Conservation (phyloP, 2,888 invertebrate genomes). For the Drosophila buzzatii region DNA sequence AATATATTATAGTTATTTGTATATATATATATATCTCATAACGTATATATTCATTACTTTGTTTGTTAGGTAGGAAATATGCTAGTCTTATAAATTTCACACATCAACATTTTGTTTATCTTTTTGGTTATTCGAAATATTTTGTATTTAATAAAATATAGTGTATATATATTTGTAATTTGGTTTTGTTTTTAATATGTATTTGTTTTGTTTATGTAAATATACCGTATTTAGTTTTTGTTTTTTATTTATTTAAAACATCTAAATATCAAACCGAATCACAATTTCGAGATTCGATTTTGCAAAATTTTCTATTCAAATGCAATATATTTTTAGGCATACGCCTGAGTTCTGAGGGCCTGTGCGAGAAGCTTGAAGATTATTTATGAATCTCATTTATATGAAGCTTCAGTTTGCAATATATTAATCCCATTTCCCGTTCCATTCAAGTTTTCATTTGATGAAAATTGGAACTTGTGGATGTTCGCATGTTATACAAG, state of each 20-base stretch:
- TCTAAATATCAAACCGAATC: constrained; percentile 70
- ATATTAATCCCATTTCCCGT: neutral
- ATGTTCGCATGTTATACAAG: neutral
- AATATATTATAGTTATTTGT: constrained; percentile 42
- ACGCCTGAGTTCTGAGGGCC: neutral
- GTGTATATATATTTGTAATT: constrained; percentile 48
- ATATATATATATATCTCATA: constrained; percentile 44
- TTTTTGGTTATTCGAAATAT: constrained; percentile 54
- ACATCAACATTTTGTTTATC: constrained; percentile 80
- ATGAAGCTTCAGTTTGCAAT: neutral
- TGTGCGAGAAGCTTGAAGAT: neutral
- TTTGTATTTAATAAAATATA: constrained; percentile 70
- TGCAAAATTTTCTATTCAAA: constrained; percentile 32
- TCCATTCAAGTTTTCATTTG: constrained; percentile 4
- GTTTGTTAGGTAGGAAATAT: constrained; percentile 82
- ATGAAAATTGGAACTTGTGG: neutral
- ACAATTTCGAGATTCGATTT: constrained; percentile 52
- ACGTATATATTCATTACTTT: constrained; percentile 53
- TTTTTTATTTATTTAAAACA: constrained; percentile 50
- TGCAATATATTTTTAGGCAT: constrained; percentile 8
- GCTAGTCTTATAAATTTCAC: constrained; percentile 84
- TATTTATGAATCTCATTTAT: neutral
- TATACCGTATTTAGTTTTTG: constrained; percentile 46
- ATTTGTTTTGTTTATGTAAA: constrained; percentile 46
- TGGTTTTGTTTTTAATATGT: constrained; percentile 38